phyloP scores from a whole-genome alignment of 2,113 vertebrate species.

The Theristicus caerulescens region DNA sequence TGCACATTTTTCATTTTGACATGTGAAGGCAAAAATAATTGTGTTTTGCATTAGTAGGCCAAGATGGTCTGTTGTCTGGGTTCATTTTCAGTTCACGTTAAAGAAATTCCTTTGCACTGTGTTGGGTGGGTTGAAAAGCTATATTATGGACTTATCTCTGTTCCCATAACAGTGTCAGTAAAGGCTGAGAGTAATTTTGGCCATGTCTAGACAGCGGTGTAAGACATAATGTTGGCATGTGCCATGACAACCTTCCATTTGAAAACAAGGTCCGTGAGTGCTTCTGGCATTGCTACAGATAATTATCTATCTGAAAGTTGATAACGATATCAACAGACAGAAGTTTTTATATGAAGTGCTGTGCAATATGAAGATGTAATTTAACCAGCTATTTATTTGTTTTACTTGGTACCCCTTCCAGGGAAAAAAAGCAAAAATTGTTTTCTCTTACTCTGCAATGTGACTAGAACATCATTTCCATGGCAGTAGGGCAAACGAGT shows the following conservation, averaged over 20 bases:
- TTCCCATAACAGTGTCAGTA: neutral
- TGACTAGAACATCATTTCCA: neutral
- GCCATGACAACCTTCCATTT: neutral
- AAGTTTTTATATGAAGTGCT: neutral
- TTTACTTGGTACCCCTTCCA: neutral
- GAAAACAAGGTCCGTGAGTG: neutral
- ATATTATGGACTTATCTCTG: neutral
- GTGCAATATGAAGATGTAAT: neutral
- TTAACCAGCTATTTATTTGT: neutral
- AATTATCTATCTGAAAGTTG: neutral
- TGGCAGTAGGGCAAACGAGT: neutral
- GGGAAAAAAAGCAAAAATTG: neutral
- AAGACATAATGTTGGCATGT: neutral
- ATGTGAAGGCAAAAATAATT: neutral
- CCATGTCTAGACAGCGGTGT: neutral
- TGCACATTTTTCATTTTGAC: neutral
- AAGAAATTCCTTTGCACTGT: neutral
- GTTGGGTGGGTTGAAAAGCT: neutral
- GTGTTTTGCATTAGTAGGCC: neutral
- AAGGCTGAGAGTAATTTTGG: neutral
- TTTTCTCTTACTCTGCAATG: neutral
- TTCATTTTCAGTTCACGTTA: neutral
- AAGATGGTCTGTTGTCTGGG: neutral
- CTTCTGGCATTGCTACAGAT: neutral
- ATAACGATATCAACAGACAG: neutral